Evolutionary conservation across 2,113 vertebrate species (phyloP).

Genomic region (Plectropomus leopardus): DNA sequence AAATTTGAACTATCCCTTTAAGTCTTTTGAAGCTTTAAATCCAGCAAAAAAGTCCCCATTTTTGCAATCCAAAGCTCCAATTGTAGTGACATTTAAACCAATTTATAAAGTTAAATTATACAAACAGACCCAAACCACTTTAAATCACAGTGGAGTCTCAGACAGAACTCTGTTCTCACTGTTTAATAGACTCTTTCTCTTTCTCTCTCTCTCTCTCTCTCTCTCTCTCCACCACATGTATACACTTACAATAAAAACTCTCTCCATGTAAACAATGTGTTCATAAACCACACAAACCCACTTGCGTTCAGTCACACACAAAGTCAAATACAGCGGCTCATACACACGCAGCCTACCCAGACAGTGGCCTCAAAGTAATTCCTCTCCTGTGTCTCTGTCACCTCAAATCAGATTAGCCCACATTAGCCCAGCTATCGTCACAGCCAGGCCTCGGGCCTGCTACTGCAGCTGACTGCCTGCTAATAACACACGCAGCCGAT

Average conservation of each 20-base stretch:
- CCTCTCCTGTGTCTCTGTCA: conserved; percentile 71
- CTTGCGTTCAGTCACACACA: conserved; percentile 1
- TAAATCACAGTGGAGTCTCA: background rate
- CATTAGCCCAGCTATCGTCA: conserved; percentile 65
- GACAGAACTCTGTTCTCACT: background rate
- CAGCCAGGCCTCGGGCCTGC: conserved; percentile 41
- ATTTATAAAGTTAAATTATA: background rate
- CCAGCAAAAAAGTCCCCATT: background rate
- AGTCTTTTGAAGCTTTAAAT: background rate
- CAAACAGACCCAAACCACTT: background rate
- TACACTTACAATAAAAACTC: background rate
- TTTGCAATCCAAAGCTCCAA: background rate
- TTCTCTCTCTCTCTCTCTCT: background rate
- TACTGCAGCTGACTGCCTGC: conserved; percentile 27
- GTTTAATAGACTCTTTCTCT: background rate
- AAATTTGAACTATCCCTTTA: too few relatives aligned
- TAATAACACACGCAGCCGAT: background rate
- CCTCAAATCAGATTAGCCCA: conserved; percentile 80
- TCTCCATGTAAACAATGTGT: background rate
- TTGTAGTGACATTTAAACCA: conserved; percentile 1
- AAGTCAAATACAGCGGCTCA: conserved; percentile 26
- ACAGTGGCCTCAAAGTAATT: conserved; percentile 61
- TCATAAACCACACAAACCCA: background rate
- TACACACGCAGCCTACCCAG: conserved; percentile 26
- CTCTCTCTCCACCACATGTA: background rate